Conservation (phyloP, 2,797 vertebrate genomes). For the Pampus argenteus region DNA sequence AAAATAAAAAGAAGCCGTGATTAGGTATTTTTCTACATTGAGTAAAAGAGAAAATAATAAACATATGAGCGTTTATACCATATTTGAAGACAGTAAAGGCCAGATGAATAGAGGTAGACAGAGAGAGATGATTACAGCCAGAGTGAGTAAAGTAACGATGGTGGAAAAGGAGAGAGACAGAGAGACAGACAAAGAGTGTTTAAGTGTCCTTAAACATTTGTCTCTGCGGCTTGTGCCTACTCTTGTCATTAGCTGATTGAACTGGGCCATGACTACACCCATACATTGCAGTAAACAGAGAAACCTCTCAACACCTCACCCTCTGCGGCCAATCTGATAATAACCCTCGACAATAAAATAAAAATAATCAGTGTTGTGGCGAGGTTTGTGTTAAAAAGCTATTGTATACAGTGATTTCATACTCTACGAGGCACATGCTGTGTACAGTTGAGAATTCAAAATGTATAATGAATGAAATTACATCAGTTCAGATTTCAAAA, state of each 20-base stretch:
- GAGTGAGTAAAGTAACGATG: slow-evolving; percentile 28
- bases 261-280: slow-evolving; percentile 72
- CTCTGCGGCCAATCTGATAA: slow-evolving; percentile 30
- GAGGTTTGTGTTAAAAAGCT: not conserved
- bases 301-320: slow-evolving; percentile 45
- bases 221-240: slow-evolving; percentile 68
- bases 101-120: slow-evolving; percentile 29
- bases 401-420: not conserved
- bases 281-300: slow-evolving; percentile 47
- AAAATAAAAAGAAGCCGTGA: not conserved
- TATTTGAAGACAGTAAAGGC: slow-evolving; percentile 1
- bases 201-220: slow-evolving; percentile 76
- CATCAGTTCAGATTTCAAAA: slow-evolving; percentile 31
- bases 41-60: not conserved
- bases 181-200: slow-evolving; percentile 49
- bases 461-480: not conserved
- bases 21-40: not conserved
- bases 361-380: slow-evolving; percentile 11
- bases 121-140: slow-evolving; percentile 49
- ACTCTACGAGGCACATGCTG: not conserved
- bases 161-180: slow-evolving; percentile 11
- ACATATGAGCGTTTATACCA: not conserved
- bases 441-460: not conserved
- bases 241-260: slow-evolving; percentile 74
- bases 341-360: slow-evolving; percentile 29